A percentile compares a stretch with the other conserved stretches of the same genome.
These are phyloP conservation scores for Staurois parvus DNA, from an alignment of 2,797 vertebrate genomes.

Conservation along the genomic window DNA sequence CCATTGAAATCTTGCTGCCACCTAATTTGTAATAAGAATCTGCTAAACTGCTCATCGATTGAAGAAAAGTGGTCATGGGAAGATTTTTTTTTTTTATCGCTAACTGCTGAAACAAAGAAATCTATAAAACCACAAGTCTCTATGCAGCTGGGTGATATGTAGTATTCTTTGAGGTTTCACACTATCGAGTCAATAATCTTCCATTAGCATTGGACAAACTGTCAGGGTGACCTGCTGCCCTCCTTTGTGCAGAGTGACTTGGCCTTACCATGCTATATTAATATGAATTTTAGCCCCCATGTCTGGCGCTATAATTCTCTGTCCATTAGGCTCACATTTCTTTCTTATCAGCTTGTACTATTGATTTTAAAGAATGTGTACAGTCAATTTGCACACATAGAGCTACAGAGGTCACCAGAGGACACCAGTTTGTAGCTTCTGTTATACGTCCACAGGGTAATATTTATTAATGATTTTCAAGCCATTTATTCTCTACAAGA, in stretches of 20 bases:
- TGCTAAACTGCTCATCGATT: conserved; percentile 80
- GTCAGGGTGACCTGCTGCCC: conserved; percentile 81
- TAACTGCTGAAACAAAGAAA: conserved; percentile 78
- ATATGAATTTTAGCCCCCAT: conserved; percentile 84
- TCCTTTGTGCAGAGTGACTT: conserved; percentile 73
- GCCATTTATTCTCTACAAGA: conserved; percentile 61
- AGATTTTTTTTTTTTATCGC: conserved; percentile 68
- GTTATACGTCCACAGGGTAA: conserved; percentile 66
- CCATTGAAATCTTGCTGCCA: conserved; percentile 58
- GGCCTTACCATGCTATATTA: conserved; percentile 81
- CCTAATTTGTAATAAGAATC: conserved; percentile 69
- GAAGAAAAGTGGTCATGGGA: conserved; percentile 69
- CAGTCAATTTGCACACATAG: conserved; percentile 74
- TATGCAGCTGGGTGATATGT: conserved; percentile 80
- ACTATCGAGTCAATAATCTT: conserved; percentile 85
- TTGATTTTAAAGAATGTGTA: conserved; percentile 81
- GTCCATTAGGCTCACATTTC: conserved; percentile 93
- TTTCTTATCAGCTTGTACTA: conserved; percentile 82
- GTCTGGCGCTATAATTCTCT: conserved; percentile 78
- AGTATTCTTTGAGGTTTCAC: conserved; percentile 84
- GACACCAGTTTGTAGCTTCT: conserved; percentile 68
- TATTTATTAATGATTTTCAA: conserved; percentile 62
- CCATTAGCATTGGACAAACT: conserved; percentile 87
- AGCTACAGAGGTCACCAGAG: conserved; percentile 72
- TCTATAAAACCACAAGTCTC: conserved; percentile 74